A percentile compares a stretch with the other conserved stretches of the same genome.
These are phyloP conservation scores for Buphagus erythrorhynchus DNA, from an alignment of 2,797 vertebrate genomes.

Conservation along the genomic window DNA sequence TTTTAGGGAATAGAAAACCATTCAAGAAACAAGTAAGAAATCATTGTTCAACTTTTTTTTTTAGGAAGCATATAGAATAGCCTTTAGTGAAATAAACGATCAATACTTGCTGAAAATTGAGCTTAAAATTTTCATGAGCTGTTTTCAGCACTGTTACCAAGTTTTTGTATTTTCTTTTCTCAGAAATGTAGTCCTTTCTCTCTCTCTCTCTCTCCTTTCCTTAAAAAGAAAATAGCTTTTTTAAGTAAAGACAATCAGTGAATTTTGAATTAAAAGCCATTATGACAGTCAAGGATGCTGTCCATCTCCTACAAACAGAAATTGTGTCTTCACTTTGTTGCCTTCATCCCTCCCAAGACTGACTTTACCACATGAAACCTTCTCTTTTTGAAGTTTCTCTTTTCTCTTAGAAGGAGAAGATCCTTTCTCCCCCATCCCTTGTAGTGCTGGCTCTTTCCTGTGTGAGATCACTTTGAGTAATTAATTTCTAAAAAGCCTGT, in stretches of 20 bases:
- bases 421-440: background rate
- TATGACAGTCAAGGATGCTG: background rate
- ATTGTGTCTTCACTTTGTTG: background rate
- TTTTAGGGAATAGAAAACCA: background rate
- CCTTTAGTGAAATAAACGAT: background rate
- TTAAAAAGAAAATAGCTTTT: background rate
- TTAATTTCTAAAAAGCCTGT: background rate
- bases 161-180: background rate
- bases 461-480: background rate
- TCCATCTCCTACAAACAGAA: background rate
- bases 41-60: background rate
- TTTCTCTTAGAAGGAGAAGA: background rate
- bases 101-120: background rate
- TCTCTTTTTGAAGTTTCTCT: background rate
- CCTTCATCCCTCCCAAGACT: rapidly evolving
- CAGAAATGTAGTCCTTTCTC: background rate
- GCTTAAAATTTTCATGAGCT: background rate
- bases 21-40: background rate
- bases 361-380: background rate
- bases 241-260: background rate
- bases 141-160: background rate
- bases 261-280: background rate
- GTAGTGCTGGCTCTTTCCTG: background rate
- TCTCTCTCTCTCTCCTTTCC: background rate
- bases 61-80: background rate